phyloP scores from a whole-genome alignment of 2,113 vertebrate species.

The Hippocampus guttulatus region DNA sequence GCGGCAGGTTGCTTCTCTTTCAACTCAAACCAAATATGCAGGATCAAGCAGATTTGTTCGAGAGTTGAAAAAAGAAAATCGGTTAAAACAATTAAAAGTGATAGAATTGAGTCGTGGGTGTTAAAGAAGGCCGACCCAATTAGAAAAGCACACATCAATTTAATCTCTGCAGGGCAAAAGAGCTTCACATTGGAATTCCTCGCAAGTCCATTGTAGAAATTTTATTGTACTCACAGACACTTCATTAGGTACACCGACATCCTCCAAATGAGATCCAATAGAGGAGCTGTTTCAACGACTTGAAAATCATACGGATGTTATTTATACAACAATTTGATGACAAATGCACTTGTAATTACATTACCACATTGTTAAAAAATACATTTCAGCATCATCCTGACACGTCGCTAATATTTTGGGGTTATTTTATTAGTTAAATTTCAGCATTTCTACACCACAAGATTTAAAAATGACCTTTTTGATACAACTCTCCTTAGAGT shows the following conservation, averaged over 20 bases:
- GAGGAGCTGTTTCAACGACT: not conserved
- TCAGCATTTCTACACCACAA: not conserved
- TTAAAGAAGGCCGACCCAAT: constrained; percentile 1
- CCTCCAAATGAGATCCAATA: not conserved
- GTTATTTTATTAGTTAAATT: not conserved
- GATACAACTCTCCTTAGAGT: no score
- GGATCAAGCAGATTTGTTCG: constrained; percentile 2
- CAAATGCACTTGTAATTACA: not conserved
- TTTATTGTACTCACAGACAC: not conserved
- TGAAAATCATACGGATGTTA: not conserved
- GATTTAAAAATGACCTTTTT: no score
- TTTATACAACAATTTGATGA: not conserved
- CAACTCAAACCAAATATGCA: not conserved
- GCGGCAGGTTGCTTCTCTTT: not conserved
- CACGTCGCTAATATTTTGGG: not conserved
- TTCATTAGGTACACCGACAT: not conserved
- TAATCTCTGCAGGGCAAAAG: not conserved
- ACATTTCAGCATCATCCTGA: no score
- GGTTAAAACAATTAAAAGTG: constrained; percentile 5
- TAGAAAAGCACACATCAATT: constrained; percentile 3
- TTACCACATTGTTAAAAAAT: no score
- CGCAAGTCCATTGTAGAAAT: not conserved
- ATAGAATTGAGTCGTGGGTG: not conserved
- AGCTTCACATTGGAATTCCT: not conserved
- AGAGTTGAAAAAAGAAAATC: not conserved